These are phyloP conservation scores for Drosophila parthenogenetica DNA, from an alignment of 2,888 invertebrate species.

Conservation along the genomic window DNA sequence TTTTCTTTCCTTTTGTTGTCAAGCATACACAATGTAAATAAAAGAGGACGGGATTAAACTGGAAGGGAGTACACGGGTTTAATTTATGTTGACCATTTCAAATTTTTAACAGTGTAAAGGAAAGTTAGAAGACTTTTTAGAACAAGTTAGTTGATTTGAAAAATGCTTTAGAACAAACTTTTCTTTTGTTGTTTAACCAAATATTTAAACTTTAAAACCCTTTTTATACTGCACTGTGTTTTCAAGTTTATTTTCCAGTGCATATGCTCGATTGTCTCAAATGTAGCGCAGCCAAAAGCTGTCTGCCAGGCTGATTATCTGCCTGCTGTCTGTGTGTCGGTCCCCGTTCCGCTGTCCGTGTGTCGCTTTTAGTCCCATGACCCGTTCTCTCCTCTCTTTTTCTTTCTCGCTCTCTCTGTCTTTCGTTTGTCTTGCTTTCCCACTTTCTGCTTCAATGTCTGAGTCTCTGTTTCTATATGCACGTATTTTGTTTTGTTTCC, in stretches of 20 bases:
- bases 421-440: slow-evolving; percentile 2
- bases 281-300: slow-evolving; percentile 53
- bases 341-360: slow-evolving; percentile 5
- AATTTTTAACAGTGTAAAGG: too few relatives aligned
- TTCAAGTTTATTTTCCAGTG: neutral
- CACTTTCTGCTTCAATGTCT: slow-evolving; percentile 26
- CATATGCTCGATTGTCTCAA: slow-evolving; percentile 26
- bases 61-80: neutral
- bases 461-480: slow-evolving; percentile 34
- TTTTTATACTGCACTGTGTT: neutral
- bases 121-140: too few relatives aligned
- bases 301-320: slow-evolving; percentile 68
- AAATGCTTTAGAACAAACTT: neutral
- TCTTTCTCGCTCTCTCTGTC: slow-evolving; percentile 1
- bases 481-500: slow-evolving; percentile 70
- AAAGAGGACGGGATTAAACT: neutral
- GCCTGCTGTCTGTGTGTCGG: slow-evolving; percentile 21
- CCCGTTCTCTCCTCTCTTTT: neutral
- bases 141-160: neutral
- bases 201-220: neutral
- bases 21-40: neutral
- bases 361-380: slow-evolving; percentile 2
- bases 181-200: neutral
- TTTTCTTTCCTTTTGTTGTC: neutral
- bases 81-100: neutral